These are phyloP conservation scores for Eupsittula cactorum DNA, from an alignment of 2,113 vertebrate genomes.

Conservation along the genomic window DNA sequence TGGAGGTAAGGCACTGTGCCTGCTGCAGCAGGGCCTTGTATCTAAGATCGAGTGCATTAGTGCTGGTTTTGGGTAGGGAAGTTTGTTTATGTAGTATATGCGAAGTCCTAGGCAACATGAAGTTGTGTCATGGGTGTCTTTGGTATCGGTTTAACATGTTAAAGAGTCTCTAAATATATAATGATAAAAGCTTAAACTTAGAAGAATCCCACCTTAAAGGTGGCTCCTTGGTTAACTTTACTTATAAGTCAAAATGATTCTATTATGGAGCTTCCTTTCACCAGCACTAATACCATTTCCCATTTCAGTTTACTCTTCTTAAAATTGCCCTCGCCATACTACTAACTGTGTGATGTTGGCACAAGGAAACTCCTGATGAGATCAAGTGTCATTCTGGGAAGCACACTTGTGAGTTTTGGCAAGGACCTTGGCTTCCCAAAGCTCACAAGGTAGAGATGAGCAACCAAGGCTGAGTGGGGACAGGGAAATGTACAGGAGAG, in stretches of 20 bases:
- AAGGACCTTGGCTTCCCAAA: background rate
- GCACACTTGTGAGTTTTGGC: accelerated
- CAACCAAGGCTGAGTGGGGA: background rate
- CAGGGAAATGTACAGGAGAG: background rate
- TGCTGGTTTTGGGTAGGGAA: background rate
- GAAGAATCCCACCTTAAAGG: background rate
- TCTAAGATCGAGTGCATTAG: background rate
- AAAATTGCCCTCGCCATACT: background rate
- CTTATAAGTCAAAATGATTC: background rate
- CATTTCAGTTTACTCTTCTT: background rate
- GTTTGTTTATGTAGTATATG: background rate
- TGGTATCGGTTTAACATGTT: background rate
- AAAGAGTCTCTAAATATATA: background rate
- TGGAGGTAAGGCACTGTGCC: background rate
- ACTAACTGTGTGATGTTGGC: background rate
- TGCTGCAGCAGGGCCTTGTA: background rate
- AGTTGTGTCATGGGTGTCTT: background rate
- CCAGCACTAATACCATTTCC: background rate
- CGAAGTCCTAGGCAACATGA: background rate
- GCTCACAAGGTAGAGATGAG: background rate
- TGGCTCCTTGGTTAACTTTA: background rate
- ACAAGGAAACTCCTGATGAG: background rate
- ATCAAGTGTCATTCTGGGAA: background rate
- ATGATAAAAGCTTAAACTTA: background rate
- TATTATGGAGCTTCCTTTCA: background rate